Evolutionary conservation across 2,888 invertebrate species (phyloP).

Genomic region (Periphyllus acericola): DNA sequence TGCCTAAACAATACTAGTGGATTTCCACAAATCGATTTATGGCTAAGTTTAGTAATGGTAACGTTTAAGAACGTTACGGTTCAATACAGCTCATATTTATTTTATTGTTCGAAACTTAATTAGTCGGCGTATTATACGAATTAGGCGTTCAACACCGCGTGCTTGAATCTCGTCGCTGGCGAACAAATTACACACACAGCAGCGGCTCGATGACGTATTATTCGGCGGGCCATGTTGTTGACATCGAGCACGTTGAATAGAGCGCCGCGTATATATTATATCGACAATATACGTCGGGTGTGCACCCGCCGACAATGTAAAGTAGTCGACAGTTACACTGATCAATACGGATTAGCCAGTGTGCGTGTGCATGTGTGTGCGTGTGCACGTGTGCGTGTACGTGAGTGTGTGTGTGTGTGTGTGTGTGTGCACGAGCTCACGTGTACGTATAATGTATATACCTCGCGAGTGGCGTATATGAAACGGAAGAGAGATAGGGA

Average conservation of each 20-base stretch:
- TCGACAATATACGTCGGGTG: conserved; percentile 9
- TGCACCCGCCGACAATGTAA: conserved; percentile 21
- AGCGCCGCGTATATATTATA: neutral
- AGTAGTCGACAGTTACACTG: conserved; percentile 61
- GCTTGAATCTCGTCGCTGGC: neutral
- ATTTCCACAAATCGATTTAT: no score
- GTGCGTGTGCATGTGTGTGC: neutral
- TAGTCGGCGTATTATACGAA: no score
- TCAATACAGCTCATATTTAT: no score
- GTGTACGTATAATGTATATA: neutral
- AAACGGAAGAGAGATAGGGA: conserved; percentile 51
- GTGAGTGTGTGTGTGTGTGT: neutral
- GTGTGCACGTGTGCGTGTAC: neutral
- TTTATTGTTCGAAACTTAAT: no score
- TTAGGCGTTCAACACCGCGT: neutral
- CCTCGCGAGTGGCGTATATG: neutral
- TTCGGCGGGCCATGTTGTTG: conserved; percentile 21
- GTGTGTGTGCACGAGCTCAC: neutral
- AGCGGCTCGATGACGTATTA: conserved; percentile 8
- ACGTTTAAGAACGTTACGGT: no score
- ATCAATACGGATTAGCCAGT: conserved; percentile 53
- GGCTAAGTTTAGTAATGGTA: no score
- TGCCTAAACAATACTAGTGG: no score
- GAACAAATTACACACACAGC: neutral
- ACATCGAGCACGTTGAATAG: conserved; percentile 26